These are phyloP conservation scores for Lampris megalopsis DNA, from an alignment of 2,113 vertebrate genomes.

Conservation along the genomic window DNA sequence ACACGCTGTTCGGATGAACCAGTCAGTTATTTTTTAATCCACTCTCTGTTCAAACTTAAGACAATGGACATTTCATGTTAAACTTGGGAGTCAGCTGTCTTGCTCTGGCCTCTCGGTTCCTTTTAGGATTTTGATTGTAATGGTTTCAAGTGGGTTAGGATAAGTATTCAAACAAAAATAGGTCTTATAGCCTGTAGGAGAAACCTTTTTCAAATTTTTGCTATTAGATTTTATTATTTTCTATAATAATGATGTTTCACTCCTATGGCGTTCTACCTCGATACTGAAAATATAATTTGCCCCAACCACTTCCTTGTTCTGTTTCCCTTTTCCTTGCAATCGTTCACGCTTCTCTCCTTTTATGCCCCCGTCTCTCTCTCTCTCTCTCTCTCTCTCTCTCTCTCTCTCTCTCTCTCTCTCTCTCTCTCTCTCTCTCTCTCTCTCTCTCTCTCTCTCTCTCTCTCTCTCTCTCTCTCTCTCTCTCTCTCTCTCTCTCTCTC, in stretches of 20 bases:
- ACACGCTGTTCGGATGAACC: constrained; percentile 33
- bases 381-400: constrained; percentile 5
- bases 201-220: background rate
- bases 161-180: constrained; percentile 7
- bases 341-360: background rate
- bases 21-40: constrained; percentile 58
- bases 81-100: constrained; percentile 49
- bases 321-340: constrained; percentile 6
- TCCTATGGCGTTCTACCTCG: background rate
- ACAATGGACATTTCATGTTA: constrained; percentile 37
- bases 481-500: background rate
- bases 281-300: background rate
- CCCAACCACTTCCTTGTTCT: background rate
- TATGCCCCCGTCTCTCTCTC: constrained; percentile 9
- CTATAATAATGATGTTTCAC: background rate
- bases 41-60: constrained; percentile 35
- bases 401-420: background rate
- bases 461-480: background rate
- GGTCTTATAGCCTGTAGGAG: constrained; percentile 1
- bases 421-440: background rate
- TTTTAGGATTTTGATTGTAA: too few relatives aligned
- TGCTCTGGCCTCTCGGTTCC: constrained; percentile 13
- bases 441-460: constrained; percentile 21
- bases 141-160: background rate
- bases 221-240: background rate